Percentiles rank a stretch among this genome's conserved stretches.
Evolutionary conservation across 2,113 vertebrate genomes (phyloP).

Genomic region (Blennius ocellaris): DNA sequence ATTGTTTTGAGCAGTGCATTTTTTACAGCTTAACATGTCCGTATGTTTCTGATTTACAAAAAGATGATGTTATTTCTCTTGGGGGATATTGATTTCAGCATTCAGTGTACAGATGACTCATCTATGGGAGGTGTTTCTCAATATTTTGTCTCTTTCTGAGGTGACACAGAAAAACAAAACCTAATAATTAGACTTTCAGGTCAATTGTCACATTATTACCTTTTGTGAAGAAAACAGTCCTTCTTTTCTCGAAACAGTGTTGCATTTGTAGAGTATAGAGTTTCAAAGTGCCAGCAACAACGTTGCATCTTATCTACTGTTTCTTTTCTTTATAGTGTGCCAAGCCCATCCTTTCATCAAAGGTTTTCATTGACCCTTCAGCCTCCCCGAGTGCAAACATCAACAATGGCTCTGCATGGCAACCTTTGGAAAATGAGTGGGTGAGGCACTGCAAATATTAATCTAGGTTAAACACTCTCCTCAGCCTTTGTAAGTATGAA

Average conservation of each 20-base stretch:
- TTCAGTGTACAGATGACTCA: conserved; percentile 56
- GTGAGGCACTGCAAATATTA: conserved; percentile 65
- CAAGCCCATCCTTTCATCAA: conserved; percentile 26
- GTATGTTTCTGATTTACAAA: conserved; percentile 56
- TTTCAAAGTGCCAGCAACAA: conserved; percentile 3
- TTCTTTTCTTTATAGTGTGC: conserved; percentile 8
- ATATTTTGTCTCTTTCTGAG: neutral
- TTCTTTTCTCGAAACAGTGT: neutral
- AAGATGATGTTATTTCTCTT: conserved; percentile 39
- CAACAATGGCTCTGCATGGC: conserved; percentile 57
- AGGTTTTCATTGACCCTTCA: conserved; percentile 37
- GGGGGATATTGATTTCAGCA: conserved; percentile 58
- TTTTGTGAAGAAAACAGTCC: neutral
- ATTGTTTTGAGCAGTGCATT: conserved; percentile 32
- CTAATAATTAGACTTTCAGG: conserved; percentile 23
- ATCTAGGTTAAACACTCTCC: conserved; percentile 47
- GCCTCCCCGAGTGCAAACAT: conserved; percentile 10
- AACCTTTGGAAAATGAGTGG: conserved; percentile 68
- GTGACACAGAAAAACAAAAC: conserved; percentile 22
- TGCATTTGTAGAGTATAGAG: conserved; percentile 9
- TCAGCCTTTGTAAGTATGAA: conserved; percentile 53
- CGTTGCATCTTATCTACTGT: conserved; percentile 3
- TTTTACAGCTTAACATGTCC: conserved; percentile 51
- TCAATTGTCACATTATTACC: conserved; percentile 39
- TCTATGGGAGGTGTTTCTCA: conserved; percentile 24